A percentile compares a stretch with the other conserved stretches of the same genome.
Conservation (phyloP, 2,113 vertebrate genomes). For the Aspidoscelis tigris region DNA sequence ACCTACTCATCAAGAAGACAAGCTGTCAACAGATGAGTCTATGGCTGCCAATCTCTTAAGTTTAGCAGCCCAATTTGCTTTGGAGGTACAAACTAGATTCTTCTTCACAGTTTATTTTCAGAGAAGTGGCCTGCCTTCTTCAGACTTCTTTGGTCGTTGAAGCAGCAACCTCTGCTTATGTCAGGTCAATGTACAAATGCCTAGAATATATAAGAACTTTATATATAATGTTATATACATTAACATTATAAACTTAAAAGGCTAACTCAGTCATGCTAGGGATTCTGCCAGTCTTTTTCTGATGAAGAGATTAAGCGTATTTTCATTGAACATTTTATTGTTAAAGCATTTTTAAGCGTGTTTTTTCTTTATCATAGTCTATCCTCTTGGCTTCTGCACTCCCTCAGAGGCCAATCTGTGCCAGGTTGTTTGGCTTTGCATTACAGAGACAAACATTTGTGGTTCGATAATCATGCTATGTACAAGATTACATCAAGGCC, state of each 20-base stretch:
- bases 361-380: neutral
- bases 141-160: no score
- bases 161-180: neutral
- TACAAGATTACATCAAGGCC: neutral
- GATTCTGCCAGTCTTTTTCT: neutral
- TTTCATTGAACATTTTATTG: no score
- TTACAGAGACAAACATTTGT: neutral
- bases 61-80: constrained; percentile 88
- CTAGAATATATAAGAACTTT: no score
- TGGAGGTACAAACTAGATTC: constrained; percentile 79
- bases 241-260: neutral
- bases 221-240: no score
- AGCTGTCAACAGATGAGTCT: constrained; percentile 64
- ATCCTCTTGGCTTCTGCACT: no score
- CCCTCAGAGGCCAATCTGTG: no score
- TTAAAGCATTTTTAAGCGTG: neutral
- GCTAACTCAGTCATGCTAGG: neutral
- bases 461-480: neutral
- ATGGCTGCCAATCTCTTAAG: constrained; percentile 78
- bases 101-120: neutral
- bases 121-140: neutral
- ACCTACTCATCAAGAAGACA: constrained; percentile 59
- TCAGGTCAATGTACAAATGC: no score
- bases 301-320: neutral
- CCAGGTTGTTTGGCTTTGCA: neutral